Evolutionary conservation across 2,888 invertebrate species (phyloP).

Genomic region (Nycteola revayana): DNA sequence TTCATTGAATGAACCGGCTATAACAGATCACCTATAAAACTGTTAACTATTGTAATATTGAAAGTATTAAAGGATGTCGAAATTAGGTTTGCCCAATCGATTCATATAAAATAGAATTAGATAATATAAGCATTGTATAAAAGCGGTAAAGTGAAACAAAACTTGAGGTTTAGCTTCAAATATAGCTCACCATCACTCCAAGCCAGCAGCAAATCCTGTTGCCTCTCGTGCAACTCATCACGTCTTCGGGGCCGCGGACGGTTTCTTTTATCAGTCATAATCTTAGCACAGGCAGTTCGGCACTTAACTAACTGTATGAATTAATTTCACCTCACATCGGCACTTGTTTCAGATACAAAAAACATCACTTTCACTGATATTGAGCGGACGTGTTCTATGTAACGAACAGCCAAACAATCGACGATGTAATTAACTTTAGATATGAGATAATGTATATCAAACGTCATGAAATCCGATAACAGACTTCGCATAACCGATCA

Average conservation of each 20-base stretch:
- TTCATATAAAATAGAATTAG: too few relatives aligned
- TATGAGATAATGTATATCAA: constrained; percentile 55
- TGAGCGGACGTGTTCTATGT: constrained; percentile 65
- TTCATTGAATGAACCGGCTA: too few relatives aligned
- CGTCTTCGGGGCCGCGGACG: constrained; percentile 66
- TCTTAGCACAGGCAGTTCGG: constrained; percentile 29
- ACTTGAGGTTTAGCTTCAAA: too few relatives aligned
- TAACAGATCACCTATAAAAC: too few relatives aligned
- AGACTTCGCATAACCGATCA: constrained; percentile 34
- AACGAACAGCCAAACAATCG: constrained; percentile 55
- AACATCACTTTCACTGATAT: constrained; percentile 42
- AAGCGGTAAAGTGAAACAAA: too few relatives aligned
- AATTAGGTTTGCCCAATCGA: too few relatives aligned
- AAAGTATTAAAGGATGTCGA: too few relatives aligned
- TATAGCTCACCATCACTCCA: constrained; percentile 70
- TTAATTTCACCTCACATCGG: constrained; percentile 48
- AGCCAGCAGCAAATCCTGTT: constrained; percentile 65
- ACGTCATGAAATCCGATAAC: constrained; percentile 70
- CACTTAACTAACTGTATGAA: constrained; percentile 24
- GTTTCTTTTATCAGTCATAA: constrained; percentile 59
- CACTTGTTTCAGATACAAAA: constrained; percentile 31
- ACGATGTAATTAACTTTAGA: constrained; percentile 58
- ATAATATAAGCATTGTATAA: too few relatives aligned
- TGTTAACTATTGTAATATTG: too few relatives aligned
- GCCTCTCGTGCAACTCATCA: constrained; percentile 63